These are phyloP conservation scores for Diplodus puntazzo DNA, from an alignment of 2,797 vertebrate genomes.

Conservation along the genomic window DNA sequence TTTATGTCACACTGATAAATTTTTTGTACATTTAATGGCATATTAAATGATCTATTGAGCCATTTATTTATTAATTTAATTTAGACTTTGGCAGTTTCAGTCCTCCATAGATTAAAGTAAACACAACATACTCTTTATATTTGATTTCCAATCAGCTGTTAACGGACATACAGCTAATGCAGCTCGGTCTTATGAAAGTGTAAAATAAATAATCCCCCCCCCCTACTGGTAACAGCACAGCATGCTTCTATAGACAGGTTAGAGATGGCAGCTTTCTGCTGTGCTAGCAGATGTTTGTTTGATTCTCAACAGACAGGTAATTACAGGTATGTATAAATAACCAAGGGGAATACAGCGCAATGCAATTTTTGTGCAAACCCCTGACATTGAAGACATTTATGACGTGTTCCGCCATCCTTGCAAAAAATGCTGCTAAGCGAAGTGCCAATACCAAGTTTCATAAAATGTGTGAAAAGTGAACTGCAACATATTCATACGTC, in stretches of 20 bases:
- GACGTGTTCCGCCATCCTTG: neutral
- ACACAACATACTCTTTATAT: too few species aligned
- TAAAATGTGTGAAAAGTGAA: neutral
- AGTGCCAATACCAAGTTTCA: neutral
- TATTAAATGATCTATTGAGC: too few species aligned
- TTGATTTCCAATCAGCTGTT: too few species aligned
- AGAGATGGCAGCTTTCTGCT: constrained; percentile 52
- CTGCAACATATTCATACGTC: neutral
- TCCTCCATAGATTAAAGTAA: too few species aligned
- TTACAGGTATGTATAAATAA: constrained; percentile 49
- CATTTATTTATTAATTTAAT: too few species aligned
- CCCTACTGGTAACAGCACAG: constrained; percentile 36
- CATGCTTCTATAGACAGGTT: constrained; percentile 36
- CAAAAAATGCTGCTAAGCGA: neutral
- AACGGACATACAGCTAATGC: too few species aligned
- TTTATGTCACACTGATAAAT: too few species aligned
- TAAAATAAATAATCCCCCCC: too few species aligned
- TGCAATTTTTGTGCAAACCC: constrained; percentile 8
- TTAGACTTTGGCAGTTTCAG: too few species aligned
- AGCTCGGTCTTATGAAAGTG: too few species aligned
- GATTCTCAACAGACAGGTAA: constrained; percentile 56
- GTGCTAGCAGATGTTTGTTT: constrained; percentile 61
- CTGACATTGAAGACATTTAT: neutral
- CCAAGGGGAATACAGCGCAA: constrained; percentile 2
- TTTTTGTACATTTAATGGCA: too few species aligned